These are phyloP conservation scores for Cochlearius cochlearius DNA, from an alignment of 2,113 vertebrate species.

Conservation along the genomic window DNA sequence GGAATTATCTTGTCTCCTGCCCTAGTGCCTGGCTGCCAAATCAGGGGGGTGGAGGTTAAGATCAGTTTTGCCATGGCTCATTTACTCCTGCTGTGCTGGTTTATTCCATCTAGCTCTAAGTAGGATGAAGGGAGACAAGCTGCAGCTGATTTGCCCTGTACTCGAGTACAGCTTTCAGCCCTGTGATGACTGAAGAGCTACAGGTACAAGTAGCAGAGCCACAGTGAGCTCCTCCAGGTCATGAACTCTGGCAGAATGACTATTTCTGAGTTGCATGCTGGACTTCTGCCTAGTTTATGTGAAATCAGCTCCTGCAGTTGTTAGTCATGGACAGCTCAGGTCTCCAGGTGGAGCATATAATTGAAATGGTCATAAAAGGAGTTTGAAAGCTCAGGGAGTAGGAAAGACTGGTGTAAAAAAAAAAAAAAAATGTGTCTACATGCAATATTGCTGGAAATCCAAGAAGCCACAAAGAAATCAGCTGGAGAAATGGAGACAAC, in stretches of 20 bases:
- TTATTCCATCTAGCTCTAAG: slow-evolving; percentile 26
- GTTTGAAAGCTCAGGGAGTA: not conserved
- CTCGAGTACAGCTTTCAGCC: not conserved
- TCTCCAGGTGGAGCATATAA: not conserved
- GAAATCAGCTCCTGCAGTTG: not conserved
- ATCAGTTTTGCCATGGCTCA: slow-evolving; percentile 46
- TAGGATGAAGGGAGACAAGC: not conserved
- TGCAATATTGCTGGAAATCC: not conserved
- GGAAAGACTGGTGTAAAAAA: not conserved
- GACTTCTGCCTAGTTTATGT: not conserved
- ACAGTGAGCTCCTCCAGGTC: not conserved
- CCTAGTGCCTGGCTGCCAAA: slow-evolving; percentile 7
- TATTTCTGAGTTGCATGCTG: not conserved
- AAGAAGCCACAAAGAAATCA: not conserved
- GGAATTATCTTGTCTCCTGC: slow-evolving; percentile 29
- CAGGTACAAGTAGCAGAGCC: not conserved
- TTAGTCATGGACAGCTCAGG: not conserved
- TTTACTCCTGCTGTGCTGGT: slow-evolving; percentile 36
- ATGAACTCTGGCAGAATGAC: not conserved
- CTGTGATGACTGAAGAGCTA: not conserved
- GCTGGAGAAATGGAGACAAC: not conserved
- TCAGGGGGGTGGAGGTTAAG: slow-evolving; percentile 13
- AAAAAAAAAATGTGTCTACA: not conserved
- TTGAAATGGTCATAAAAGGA: not conserved
- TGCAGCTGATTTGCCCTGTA: not conserved